These are phyloP conservation scores for Macaca mulatta DNA, from an alignment of 2,113 vertebrate genomes.

Conservation along the genomic window DNA sequence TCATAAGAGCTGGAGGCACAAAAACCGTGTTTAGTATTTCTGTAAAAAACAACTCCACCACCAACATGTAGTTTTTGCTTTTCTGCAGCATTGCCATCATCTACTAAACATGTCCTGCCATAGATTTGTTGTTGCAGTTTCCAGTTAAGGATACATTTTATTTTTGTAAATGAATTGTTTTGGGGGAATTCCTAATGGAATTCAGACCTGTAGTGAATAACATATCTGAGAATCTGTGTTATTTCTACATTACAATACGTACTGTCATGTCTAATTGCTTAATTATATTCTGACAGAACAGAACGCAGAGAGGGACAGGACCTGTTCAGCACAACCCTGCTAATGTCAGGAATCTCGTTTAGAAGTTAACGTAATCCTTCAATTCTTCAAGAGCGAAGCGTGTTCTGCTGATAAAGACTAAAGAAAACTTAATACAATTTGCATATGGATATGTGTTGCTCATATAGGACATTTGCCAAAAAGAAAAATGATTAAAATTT, in stretches of 20 bases:
- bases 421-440: neutral
- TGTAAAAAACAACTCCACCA: neutral
- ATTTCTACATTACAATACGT: conserved; percentile 62
- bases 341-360: conserved; percentile 48
- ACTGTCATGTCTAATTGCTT: conserved; percentile 77
- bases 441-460: neutral
- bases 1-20: neutral
- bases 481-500: neutral
- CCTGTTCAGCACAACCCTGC: conserved; percentile 2
- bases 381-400: neutral
- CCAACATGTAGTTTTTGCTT: neutral
- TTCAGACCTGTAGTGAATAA: conserved; percentile 50
- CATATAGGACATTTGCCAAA: neutral
- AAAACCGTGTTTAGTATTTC: neutral
- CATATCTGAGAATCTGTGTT: conserved; percentile 32
- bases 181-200: conserved; percentile 36
- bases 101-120: neutral
- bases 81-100: neutral
- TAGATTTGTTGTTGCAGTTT: neutral
- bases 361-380: conserved; percentile 42
- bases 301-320: conserved; percentile 45
- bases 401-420: neutral
- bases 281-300: conserved; percentile 73
- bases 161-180: conserved; percentile 50
- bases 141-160: conserved; percentile 6